Conservation (phyloP, 2,797 vertebrate species). For the Dermochelys coriacea region DNA sequence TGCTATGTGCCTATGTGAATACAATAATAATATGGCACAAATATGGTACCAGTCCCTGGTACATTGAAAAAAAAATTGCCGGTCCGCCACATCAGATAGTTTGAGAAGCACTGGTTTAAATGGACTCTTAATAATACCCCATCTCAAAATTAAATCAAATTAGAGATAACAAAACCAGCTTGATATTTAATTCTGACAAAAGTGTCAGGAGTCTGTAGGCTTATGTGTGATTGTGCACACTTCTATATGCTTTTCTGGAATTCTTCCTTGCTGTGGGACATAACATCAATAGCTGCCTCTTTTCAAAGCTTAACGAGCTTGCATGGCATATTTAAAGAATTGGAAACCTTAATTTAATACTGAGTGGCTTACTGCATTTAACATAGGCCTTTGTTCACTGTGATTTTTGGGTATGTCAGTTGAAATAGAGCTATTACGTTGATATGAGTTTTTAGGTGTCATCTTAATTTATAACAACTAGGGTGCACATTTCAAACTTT, state of each 20-base stretch:
- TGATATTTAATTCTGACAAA: not conserved
- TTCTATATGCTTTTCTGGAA: slow-evolving; percentile 23
- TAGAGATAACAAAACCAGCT: not conserved
- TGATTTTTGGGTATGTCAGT: not conserved
- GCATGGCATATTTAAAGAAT: slow-evolving; percentile 7
- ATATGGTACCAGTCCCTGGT: too few species aligned
- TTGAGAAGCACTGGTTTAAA: not conserved
- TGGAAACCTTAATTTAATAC: not conserved
- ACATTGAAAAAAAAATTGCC: too few species aligned
- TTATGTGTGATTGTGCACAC: not conserved
- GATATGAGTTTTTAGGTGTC: not conserved
- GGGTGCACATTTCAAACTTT: not conserved
- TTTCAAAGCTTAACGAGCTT: slow-evolving; percentile 41
- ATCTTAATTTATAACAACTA: not conserved
- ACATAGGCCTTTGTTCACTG: not conserved
- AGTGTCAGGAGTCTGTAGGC: not conserved
- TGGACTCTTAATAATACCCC: not conserved
- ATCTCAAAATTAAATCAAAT: not conserved
- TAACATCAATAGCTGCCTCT: slow-evolving; percentile 37
- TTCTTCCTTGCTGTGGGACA: slow-evolving; percentile 31
- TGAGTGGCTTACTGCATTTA: not conserved
- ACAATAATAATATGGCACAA: too few species aligned
- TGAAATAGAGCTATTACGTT: not conserved
- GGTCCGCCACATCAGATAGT: too few species aligned
- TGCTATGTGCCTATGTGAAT: too few species aligned